A percentile compares a stretch with the other conserved stretches of the same genome.
These are phyloP conservation scores for Cheirogaleus major DNA, from an alignment of 2,797 vertebrate genomes.

Conservation along the genomic window DNA sequence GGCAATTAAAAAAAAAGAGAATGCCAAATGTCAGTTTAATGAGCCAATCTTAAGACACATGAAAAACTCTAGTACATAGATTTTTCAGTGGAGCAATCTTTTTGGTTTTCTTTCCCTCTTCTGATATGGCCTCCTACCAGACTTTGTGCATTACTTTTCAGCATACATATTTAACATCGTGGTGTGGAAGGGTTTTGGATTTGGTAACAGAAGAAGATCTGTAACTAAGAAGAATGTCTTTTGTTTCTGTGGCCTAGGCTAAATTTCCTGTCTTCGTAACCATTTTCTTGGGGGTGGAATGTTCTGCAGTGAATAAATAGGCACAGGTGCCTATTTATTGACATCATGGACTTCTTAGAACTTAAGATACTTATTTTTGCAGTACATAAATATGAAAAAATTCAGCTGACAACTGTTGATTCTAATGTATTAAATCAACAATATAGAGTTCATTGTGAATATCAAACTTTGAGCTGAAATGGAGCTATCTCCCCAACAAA, in stretches of 20 bases:
- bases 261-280: not conserved
- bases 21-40: not conserved
- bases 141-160: not conserved
- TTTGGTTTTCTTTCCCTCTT: not conserved
- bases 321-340: not conserved
- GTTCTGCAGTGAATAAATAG: not conserved
- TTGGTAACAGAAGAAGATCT: not conserved
- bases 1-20: not conserved
- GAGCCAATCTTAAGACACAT: not conserved
- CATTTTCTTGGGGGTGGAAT: not conserved
- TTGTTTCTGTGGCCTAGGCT: not conserved
- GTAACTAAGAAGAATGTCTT: constrained; percentile 18
- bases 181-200: not conserved
- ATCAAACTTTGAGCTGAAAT: not conserved
- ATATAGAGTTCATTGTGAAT: not conserved
- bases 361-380: not conserved
- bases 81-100: not conserved
- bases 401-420: not conserved
- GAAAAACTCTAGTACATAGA: not conserved
- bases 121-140: not conserved
- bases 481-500: not conserved
- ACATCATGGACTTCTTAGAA: constrained; percentile 34
- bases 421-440: not conserved
- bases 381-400: constrained; percentile 47
- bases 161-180: not conserved